phyloP scores from a whole-genome alignment of 2,113 vertebrate genomes.

The Menura novaehollandiae region DNA sequence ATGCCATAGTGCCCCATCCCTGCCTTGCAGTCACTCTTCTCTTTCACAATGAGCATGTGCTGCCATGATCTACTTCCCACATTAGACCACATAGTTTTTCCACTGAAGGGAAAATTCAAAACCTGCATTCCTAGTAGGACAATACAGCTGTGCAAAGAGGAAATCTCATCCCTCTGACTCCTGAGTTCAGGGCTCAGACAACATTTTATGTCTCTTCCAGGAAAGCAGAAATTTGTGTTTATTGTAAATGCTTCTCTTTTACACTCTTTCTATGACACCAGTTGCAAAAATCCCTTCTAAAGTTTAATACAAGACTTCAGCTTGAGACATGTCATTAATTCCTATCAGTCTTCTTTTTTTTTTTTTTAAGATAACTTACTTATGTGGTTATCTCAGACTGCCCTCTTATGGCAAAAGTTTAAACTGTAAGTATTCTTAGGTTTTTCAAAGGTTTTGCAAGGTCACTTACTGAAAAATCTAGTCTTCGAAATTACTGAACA shows the following conservation, averaged over 20 bases:
- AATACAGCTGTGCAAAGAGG: neutral
- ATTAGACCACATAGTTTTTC: neutral
- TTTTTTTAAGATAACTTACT: neutral
- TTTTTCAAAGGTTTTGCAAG: neutral
- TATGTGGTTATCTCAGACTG: constrained; percentile 1
- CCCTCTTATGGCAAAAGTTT: constrained; percentile 57
- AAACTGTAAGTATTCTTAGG: neutral
- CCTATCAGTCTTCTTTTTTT: neutral
- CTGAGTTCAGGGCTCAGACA: neutral
- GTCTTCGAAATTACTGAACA: neutral
- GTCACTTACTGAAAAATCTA: neutral
- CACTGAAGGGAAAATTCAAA: neutral
- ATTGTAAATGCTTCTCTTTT: neutral
- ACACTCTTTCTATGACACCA: neutral
- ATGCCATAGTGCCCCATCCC: neutral
- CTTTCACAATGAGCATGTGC: neutral
- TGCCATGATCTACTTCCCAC: neutral
- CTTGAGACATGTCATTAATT: neutral
- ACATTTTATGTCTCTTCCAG: neutral
- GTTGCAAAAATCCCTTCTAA: neutral
- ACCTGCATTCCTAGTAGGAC: neutral
- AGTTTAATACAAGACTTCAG: neutral
- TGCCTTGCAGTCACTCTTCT: neutral
- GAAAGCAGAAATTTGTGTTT: neutral
- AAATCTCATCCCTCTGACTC: neutral